Conservation (phyloP, 2,888 invertebrate species). For the Hyalella azteca region DNA sequence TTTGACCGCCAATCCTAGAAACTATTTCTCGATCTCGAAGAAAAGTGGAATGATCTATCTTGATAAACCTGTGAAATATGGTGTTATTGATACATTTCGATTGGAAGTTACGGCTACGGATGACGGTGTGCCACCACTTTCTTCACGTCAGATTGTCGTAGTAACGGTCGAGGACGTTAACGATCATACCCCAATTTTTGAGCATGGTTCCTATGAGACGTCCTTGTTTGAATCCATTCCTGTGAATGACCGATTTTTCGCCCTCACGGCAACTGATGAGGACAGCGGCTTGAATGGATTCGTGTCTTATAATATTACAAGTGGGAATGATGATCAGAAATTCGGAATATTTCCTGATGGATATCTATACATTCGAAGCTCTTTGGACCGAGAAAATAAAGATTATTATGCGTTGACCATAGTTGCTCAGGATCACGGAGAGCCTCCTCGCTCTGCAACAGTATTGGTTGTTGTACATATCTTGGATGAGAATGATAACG, state of each 20-base stretch:
- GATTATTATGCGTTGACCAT: constrained; percentile 91
- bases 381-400: constrained; percentile 85
- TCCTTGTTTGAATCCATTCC: constrained; percentile 87
- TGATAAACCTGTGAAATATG: constrained; percentile 72
- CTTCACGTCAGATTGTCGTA: constrained; percentile 76
- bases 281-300: constrained; percentile 83
- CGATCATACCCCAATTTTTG: constrained; percentile 93
- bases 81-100: constrained; percentile 61
- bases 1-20: constrained; percentile 78
- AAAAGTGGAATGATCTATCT: constrained; percentile 88
- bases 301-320: constrained; percentile 80
- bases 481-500: constrained; percentile 95
- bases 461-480: constrained; percentile 92
- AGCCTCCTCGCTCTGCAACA: constrained; percentile 75
- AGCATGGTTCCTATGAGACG: constrained; percentile 89
- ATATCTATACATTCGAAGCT: constrained; percentile 82
- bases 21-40: constrained; percentile 82
- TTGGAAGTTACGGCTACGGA: constrained; percentile 86
- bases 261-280: constrained; percentile 85
- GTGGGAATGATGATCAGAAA: constrained; percentile 83
- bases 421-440: constrained; percentile 80
- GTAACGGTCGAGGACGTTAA: constrained; percentile 86
- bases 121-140: constrained; percentile 74
- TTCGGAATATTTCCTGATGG: constrained; percentile 97
- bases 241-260: constrained; percentile 89